Evolutionary conservation across 2,888 invertebrate genomes (phyloP).

Genomic region (Acheta domesticus): DNA sequence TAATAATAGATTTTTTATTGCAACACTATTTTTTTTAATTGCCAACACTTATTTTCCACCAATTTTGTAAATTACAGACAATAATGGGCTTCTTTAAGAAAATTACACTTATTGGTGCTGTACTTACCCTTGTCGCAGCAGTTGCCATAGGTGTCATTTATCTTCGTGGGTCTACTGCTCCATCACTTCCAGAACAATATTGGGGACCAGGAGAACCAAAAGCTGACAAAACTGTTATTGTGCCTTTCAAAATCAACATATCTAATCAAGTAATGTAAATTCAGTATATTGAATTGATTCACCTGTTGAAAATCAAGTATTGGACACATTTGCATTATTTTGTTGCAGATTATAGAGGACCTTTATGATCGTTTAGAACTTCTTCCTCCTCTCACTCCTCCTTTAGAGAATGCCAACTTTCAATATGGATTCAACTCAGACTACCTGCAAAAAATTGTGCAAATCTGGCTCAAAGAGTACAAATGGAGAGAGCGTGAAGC

Average conservation of each 20-base stretch:
- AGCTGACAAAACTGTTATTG: constrained; percentile 54
- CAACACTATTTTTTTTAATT: too few relatives aligned
- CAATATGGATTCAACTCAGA: constrained; percentile 77
- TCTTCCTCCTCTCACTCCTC: constrained; percentile 45
- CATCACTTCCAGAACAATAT: background rate
- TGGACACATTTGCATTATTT: background rate
- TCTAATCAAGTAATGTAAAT: constrained; percentile 53
- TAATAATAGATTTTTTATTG: too few relatives aligned
- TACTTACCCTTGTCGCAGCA: too few relatives aligned
- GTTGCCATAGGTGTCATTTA: too few relatives aligned
- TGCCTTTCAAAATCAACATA: constrained; percentile 59
- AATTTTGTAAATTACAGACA: too few relatives aligned
- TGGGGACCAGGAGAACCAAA: constrained; percentile 58
- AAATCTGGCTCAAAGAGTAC: constrained; percentile 77
- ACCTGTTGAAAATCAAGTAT: background rate
- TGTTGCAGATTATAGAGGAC: constrained; percentile 57
- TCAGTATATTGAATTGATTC: background rate
- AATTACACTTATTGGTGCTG: too few relatives aligned
- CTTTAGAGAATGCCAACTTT: constrained; percentile 69
- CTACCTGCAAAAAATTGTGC: constrained; percentile 62
- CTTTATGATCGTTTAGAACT: constrained; percentile 56
- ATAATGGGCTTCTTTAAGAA: too few relatives aligned
- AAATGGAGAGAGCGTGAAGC: constrained; percentile 67
- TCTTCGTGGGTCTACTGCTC: too few relatives aligned
- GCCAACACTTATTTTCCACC: too few relatives aligned